Base-by-base conservation (phyloP, 1,140 invertebrate species). In the Penaeus indicus region DNA sequence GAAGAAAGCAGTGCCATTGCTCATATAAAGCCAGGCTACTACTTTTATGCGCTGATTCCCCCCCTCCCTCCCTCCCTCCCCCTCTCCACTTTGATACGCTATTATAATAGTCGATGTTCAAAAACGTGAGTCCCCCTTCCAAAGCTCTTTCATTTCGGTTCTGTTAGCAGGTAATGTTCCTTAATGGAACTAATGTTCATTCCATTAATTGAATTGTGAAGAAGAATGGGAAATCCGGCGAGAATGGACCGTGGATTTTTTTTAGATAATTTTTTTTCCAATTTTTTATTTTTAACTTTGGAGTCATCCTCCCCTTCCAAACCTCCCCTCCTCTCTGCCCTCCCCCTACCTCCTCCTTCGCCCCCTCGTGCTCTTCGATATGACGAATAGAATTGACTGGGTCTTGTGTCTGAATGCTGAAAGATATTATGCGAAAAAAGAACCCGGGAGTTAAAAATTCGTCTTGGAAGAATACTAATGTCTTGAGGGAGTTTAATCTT, bases 121-220 rank as follows among this genome's bases (percentile, higher is more conserved):
- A 42, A 63, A 67, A 60, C 42, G 54, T 22, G 62, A 54, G 80
- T 72, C 32, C 25, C 47, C 81, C 47, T 69, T 64, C 13, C 25
- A 54, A 60, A 84, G 84, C 87, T 63, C 87, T 79, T 79, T 88
- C 75, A 77, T 88, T 78, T 78, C 60, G 81, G 84, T 27, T 88
- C 72, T 67, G 87, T 88, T 79, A 61, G 22, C 54, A 88, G 82
- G 82, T 88, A 88, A 88, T 79, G 87, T 77, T 81, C 38, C 87
- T 84, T 84, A 88, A 88, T 88, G 81, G 87, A 84, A 84, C 69
- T 88, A 88, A 88, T 88, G 81, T 83, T 88, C 86, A 88, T 88
- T 88, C 81, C 80, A 88, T 84, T 84, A 84, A 88, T 88, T 88
- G 81, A 88, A 88, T 88, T 84, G 81, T 88, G 81, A 78, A 61